Conservation (phyloP, 2,888 invertebrate species). For the Coenonympha arcania region DNA sequence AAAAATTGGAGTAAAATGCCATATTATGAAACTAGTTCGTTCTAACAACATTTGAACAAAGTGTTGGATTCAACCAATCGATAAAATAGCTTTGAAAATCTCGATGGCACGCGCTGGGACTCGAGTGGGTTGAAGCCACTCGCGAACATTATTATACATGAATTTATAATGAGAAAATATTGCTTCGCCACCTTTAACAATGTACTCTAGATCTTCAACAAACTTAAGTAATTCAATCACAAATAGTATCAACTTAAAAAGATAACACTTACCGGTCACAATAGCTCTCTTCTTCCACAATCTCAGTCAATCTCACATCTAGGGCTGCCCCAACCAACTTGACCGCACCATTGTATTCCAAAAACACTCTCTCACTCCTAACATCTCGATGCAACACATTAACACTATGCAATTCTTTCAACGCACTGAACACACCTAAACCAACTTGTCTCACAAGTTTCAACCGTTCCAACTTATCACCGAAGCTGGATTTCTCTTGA, state of each 20-base stretch:
- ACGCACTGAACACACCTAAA: conserved; percentile 80
- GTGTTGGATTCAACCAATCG: too few relatives aligned
- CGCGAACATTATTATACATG: neutral
- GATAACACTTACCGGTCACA: conserved; percentile 52
- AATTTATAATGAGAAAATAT: neutral
- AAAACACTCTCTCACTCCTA: conserved; percentile 81
- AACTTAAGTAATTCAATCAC: too few relatives aligned
- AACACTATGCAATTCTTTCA: conserved; percentile 85
- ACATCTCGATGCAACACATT: conserved; percentile 88
- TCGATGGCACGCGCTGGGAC: too few relatives aligned
- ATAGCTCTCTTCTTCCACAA: conserved; percentile 54
- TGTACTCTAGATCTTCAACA: too few relatives aligned
- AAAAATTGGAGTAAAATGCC: too few relatives aligned
- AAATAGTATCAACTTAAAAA: too few relatives aligned
- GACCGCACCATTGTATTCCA: conserved; percentile 77
- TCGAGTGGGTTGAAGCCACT: too few relatives aligned
- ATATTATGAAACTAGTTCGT: too few relatives aligned
- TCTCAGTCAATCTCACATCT: conserved; percentile 78
- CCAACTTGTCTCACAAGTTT: conserved; percentile 77
- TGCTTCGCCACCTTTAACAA: too few relatives aligned
- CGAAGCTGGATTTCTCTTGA: conserved; percentile 38
- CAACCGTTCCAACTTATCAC: conserved; percentile 49
- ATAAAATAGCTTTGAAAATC: too few relatives aligned
- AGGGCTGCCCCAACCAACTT: conserved; percentile 81
- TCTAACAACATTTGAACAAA: too few relatives aligned